Base-by-base conservation (phyloP, 2,888 invertebrate genomes). In the Orthosia gracilis region DNA sequence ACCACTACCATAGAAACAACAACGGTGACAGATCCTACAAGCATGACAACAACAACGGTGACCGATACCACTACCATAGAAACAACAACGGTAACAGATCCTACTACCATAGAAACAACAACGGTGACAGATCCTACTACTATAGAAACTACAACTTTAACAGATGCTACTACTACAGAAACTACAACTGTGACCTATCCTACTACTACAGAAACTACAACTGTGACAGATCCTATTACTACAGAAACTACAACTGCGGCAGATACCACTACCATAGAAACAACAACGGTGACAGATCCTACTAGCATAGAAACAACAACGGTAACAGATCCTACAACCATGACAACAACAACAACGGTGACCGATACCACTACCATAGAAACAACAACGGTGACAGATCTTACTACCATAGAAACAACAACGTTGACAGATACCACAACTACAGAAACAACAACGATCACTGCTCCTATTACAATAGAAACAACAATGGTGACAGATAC, bases 191-290 rank as follows among this genome's bases (percentile, higher is more conserved):
- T 47, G 3, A 73, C 45, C 0, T 50, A 73, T 2, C 31, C 75
- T 0, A 61, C 59, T 1, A 54, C 61, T 0, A 23, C 23, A 3
- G 64, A 61, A 31, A 7, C 15, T 0, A 59, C 74, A 2, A 52
- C 72, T 0, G 7, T 52, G 0, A 58, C 58, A 11, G 73, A 49
- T 13, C 7, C 59, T 1, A 49, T 31, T 11, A 62, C 55, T 0
- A 21, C 18, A n/a, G 62, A 61, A n/a, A 11, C n/a, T 2, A 67
- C 73, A 15, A 81, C 76, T 0, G 55, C 71, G 1, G 76, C 63
- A 5, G 59, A 50, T 0, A n/a, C 55, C 0, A 50, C 70, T 15
- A 52, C 23, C 0, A 58, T 21, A 0, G 72, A 74, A 23, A 7
- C 55, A 0, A 63, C 75, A 0, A 40, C 58, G 0, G 21, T 58